Evolutionary conservation across 2,797 vertebrate genomes (phyloP), one percentile per base, ranked within the genome.

Genomic region (Brachymystax lenok): DNA sequence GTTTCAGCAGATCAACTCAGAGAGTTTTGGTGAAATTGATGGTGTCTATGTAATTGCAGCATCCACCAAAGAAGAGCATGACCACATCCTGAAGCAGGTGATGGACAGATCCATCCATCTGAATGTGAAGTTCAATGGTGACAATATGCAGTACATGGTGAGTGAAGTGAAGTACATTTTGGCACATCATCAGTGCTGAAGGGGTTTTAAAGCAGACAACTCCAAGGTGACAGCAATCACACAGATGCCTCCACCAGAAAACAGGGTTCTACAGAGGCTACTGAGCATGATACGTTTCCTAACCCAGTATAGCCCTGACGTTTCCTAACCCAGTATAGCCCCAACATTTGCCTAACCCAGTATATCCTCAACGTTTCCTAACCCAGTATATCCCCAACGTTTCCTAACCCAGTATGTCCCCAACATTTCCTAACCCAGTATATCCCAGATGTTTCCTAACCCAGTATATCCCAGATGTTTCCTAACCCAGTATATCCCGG

Each of bases 1-100:
- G 33, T 68, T 74, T 10, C 52, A 73, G 3, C n/a, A 5, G 1
- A 8, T 40, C 1, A 81, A 68, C 24, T 28, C 27, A 1, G 27
- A 76, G 16, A 71, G 74, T 19, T 54, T 67, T 24, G 63, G 74
- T 54, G 67, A 72, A 17, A 33, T 63, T 59, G 17, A 19, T 28
- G 19, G 14, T 17, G 5, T 10, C 46, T 30, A 51, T 14, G 50
- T 77, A 77, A 87, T 84, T 83, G 75, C 61, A 82, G 74, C 84
- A 74, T 12, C 13, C 2, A 69, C 40, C n/a, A 80, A 80, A 68
- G 70, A 52, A 7, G 76, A 85, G 72, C 63, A 78, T 10, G 24
- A 83, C 71, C 76, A 83, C 74, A 78, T 87, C 78, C 46, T 80
- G 69, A 82, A 76, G 70, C 81, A 86, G 81, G 72, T 19, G 6